These are phyloP conservation scores for Saguinus oedipus DNA, from an alignment of 2,797 vertebrate genomes.

Conservation along the genomic window DNA sequence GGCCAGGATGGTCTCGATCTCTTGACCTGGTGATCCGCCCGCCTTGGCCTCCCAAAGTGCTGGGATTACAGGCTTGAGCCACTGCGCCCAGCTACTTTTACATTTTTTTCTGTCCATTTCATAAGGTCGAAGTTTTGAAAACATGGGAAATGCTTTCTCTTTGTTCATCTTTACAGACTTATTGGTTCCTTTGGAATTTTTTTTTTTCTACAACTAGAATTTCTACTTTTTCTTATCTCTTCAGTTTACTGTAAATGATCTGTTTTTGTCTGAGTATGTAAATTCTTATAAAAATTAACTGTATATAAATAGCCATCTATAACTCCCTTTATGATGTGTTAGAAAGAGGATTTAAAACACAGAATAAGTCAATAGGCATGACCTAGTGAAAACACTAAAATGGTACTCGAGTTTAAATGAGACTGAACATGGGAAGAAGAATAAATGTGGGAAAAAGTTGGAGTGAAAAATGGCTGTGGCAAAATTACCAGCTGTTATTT, in stretches of 20 bases:
- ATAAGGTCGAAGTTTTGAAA: background rate
- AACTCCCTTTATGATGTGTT: background rate
- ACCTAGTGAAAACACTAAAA: conserved; percentile 8
- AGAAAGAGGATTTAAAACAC: conserved; percentile 34
- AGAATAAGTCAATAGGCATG: conserved; percentile 48
- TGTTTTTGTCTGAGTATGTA: background rate
- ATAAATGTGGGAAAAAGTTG: conserved; percentile 59
- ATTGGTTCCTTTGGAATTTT: background rate
- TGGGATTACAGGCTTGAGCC: too few relatives aligned
- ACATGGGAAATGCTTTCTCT: background rate
- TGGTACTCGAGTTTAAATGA: conserved; percentile 58
- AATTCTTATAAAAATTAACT: conserved; percentile 35
- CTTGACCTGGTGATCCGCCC: too few relatives aligned
- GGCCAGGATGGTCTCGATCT: too few relatives aligned
- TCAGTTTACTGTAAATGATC: background rate
- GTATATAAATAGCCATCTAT: conserved; percentile 10
- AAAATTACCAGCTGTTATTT: conserved; percentile 78
- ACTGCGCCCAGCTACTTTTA: background rate
- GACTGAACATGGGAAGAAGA: conserved; percentile 59
- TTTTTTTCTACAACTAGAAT: conserved; percentile 38
- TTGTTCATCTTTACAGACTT: conserved; percentile 8
- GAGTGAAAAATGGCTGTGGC: conserved; percentile 68
- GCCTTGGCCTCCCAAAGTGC: too few relatives aligned
- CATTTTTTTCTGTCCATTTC: background rate
- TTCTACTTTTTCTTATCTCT: conserved; percentile 7